phyloP scores from a whole-genome alignment of 2,113 vertebrate species.

The Hemichromis elongatus region DNA sequence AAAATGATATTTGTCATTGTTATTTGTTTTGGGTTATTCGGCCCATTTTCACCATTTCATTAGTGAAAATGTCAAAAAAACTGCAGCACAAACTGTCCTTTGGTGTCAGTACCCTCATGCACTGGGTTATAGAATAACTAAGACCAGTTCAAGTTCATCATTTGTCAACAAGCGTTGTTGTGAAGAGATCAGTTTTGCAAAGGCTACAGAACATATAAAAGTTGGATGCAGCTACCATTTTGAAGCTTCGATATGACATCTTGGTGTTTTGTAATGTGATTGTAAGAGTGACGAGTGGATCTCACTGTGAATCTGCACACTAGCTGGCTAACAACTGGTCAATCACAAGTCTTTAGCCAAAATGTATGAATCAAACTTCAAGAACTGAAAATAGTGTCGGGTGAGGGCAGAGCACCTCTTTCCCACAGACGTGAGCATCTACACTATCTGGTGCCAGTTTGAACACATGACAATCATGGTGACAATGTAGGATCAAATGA shows the following conservation, averaged over 20 bases:
- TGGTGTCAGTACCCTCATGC: background rate
- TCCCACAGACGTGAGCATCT: background rate
- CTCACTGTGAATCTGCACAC: background rate
- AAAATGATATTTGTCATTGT: background rate
- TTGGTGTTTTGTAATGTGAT: background rate
- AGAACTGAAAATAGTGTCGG: background rate
- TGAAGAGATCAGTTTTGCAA: background rate
- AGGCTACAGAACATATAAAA: background rate
- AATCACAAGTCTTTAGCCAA: background rate
- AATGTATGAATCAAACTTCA: background rate
- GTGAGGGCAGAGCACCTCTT: background rate
- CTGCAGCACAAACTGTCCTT: background rate
- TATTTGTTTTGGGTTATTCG: background rate
- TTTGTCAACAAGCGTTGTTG: background rate
- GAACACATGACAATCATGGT: background rate
- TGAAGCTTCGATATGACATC: background rate
- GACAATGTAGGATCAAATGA: background rate
- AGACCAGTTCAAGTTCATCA: background rate
- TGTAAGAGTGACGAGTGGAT: background rate
- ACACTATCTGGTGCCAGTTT: background rate
- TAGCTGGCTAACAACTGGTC: background rate
- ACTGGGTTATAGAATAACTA: background rate
- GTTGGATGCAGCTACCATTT: background rate
- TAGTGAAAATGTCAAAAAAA: background rate
- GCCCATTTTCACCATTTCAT: background rate